Evolutionary conservation across 2,113 vertebrate genomes (phyloP).

Genomic region (Spermophilus dauricus): DNA sequence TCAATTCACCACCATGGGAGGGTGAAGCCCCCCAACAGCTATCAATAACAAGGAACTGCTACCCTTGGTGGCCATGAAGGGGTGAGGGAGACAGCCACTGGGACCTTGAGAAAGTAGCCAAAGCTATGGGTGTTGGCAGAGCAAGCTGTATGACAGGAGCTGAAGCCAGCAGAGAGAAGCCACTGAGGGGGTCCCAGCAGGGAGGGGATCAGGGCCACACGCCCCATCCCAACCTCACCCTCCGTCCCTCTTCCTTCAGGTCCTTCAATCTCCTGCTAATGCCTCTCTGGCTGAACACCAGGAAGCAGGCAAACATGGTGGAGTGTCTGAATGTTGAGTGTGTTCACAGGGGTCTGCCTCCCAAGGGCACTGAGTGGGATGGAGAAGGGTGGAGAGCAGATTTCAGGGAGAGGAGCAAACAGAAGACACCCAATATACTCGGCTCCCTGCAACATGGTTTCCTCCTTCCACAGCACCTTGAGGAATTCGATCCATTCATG

Average conservation of each 20-base stretch:
- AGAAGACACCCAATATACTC: not conserved
- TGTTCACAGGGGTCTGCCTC: not conserved
- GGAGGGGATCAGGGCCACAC: accelerated
- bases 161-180: not conserved
- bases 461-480: not conserved
- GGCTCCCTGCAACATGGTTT: not conserved
- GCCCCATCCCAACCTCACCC: too few species aligned
- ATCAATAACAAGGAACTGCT: not conserved
- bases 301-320: not conserved
- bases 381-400: not conserved
- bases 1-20: not conserved
- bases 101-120: not conserved
- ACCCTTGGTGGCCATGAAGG: not conserved
- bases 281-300: not conserved
- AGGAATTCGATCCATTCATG: not conserved
- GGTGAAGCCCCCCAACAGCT: not conserved
- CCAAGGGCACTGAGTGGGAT: not conserved
- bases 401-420: accelerated
- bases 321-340: accelerated
- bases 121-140: not conserved
- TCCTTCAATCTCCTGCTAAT: not conserved
- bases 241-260: too few species aligned
- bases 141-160: not conserved
- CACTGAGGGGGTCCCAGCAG: not conserved
- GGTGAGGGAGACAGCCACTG: not conserved